Conservation (phyloP, 2,113 vertebrate genomes). For the Spea multiplicata region DNA sequence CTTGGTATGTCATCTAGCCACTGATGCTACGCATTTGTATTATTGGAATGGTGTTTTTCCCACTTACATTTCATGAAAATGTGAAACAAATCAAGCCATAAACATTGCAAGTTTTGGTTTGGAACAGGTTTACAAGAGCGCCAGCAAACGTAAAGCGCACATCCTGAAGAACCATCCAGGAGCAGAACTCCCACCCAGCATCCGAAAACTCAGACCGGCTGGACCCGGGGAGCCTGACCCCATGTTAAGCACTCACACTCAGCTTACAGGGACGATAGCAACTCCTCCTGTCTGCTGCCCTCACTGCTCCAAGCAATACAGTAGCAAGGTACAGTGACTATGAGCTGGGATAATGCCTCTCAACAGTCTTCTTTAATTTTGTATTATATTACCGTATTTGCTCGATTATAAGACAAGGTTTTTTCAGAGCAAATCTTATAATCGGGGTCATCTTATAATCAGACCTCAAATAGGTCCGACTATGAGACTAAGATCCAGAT, state of each 20-base stretch:
- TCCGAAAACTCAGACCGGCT: slow-evolving; percentile 89
- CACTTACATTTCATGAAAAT: background rate
- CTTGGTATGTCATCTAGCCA: too few species aligned
- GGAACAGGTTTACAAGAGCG: slow-evolving; percentile 92
- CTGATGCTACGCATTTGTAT: too few species aligned
- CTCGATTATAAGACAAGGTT: too few species aligned
- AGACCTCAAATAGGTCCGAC: too few species aligned
- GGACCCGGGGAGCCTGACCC: slow-evolving; percentile 94
- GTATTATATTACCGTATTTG: too few species aligned
- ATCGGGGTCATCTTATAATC: too few species aligned
- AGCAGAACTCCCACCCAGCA: slow-evolving; percentile 92
- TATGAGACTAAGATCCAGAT: too few species aligned
- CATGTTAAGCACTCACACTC: slow-evolving; percentile 96
- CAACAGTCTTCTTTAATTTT: too few species aligned
- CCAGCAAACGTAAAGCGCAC: slow-evolving; percentile 96
- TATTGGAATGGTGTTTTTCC: too few species aligned
- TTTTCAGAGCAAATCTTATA: too few species aligned
- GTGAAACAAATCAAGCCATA: too few species aligned
- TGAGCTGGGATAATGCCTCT: background rate
- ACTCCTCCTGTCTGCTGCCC: slow-evolving; percentile 93
- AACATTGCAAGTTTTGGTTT: background rate
- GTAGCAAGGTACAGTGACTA: slow-evolving; percentile 81
- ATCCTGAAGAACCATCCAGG: slow-evolving; percentile 98
- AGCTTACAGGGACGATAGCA: slow-evolving; percentile 94
- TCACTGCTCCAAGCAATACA: slow-evolving; percentile 97